These are phyloP conservation scores for Hyles lineata DNA, from an alignment of 2,888 invertebrate species.

Conservation along the genomic window DNA sequence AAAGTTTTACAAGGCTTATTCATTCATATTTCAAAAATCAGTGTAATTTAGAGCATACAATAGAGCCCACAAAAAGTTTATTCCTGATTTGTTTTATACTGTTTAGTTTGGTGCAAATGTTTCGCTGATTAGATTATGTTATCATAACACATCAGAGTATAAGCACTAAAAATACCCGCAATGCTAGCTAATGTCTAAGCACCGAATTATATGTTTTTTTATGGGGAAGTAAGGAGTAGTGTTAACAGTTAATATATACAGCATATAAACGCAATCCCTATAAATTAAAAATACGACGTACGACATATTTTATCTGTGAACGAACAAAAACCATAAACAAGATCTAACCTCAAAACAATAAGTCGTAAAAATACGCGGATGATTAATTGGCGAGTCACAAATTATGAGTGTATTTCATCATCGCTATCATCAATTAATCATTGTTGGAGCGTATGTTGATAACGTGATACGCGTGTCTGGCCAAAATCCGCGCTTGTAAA, in stretches of 20 bases:
- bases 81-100: background rate
- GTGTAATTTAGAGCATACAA: too few relatives aligned
- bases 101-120: background rate
- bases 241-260: too few relatives aligned
- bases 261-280: too few relatives aligned
- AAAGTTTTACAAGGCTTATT: too few relatives aligned
- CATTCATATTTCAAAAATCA: too few relatives aligned
- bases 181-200: background rate
- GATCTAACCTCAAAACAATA: background rate
- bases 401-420: background rate
- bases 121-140: background rate
- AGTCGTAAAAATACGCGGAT: conserved; percentile 5
- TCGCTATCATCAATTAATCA: conserved; percentile 6
- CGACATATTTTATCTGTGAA: background rate
- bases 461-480: background rate
- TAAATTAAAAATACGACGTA: too few relatives aligned
- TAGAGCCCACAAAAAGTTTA: background rate
- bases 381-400: conserved; percentile 2
- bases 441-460: background rate
- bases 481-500: background rate
- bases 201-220: background rate
- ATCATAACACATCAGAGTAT: background rate
- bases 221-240: too few relatives aligned
- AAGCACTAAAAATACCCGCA: background rate
- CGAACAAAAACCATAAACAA: background rate